Evolutionary conservation across 2,888 invertebrate genomes (phyloP).

Genomic region (Polydesmus complanatus): DNA sequence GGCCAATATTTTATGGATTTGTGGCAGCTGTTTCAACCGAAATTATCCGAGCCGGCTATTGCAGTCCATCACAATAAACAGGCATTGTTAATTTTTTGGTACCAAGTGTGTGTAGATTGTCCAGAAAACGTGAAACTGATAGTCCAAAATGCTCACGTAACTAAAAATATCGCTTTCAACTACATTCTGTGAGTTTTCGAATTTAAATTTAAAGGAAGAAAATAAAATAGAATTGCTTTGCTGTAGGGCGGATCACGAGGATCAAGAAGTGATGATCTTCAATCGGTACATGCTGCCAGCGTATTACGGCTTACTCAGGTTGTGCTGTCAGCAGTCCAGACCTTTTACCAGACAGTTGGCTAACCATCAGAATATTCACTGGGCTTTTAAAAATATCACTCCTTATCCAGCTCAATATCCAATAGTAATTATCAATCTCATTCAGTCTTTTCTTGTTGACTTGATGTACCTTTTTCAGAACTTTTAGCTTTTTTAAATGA

Average conservation of each 20-base stretch:
- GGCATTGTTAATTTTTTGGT: constrained; percentile 82
- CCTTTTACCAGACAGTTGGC: constrained; percentile 73
- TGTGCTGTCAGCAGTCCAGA: constrained; percentile 79
- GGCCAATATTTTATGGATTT: constrained; percentile 80
- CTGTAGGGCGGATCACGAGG: constrained; percentile 82
- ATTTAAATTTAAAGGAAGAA: neutral
- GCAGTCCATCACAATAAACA: constrained; percentile 93
- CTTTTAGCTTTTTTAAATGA: no score
- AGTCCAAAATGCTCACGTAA: constrained; percentile 70
- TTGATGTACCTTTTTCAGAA: no score
- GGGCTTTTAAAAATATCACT: constrained; percentile 92
- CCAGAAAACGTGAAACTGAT: constrained; percentile 82
- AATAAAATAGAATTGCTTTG: neutral
- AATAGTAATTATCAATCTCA: constrained; percentile 38
- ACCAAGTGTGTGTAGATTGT: constrained; percentile 81
- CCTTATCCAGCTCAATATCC: constrained; percentile 91
- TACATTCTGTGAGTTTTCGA: constrained; percentile 68
- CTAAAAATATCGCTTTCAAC: constrained; percentile 89
- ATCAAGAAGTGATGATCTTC: constrained; percentile 85
- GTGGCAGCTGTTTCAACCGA: constrained; percentile 90
- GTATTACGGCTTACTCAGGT: constrained; percentile 56
- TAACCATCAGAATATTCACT: constrained; percentile 86
- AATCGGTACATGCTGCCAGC: constrained; percentile 89
- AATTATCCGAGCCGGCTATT: constrained; percentile 83
- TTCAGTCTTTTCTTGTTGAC: no score